Evolutionary conservation across 2,113 vertebrate genomes (phyloP).

Genomic region (Cnemophilus loriae): DNA sequence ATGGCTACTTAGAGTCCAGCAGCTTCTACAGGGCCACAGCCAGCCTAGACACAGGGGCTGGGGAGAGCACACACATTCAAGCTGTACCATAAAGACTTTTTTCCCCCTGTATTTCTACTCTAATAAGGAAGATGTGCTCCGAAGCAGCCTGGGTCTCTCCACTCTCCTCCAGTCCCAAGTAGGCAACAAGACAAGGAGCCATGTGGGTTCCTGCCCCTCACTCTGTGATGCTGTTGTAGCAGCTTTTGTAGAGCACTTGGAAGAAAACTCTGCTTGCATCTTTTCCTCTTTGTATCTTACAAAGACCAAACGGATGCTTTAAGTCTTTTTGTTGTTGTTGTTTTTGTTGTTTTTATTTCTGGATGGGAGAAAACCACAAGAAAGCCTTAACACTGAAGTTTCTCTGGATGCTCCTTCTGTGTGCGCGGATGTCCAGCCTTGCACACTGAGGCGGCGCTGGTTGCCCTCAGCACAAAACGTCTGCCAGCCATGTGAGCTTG

Average conservation of each 20-base stretch:
- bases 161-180: neutral
- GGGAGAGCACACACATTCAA: neutral
- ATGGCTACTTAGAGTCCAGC: neutral
- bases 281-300: neutral
- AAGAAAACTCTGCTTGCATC: neutral
- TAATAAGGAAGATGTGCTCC: neutral
- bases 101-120: neutral
- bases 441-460: fast-evolving
- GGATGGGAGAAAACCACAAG: slow-evolving; percentile 25
- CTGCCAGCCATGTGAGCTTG: neutral
- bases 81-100: neutral
- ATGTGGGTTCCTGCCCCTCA: fast-evolving
- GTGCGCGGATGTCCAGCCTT: neutral
- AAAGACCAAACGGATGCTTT: neutral
- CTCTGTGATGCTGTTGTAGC: neutral
- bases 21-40: neutral
- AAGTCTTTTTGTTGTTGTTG: neutral
- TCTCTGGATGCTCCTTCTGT: neutral
- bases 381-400: neutral
- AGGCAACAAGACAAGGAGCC: neutral
- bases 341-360: neutral
- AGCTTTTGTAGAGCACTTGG: neutral
- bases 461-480: neutral
- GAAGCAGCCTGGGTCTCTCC: neutral
- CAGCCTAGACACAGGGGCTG: neutral